Evolutionary conservation across 2,888 invertebrate species (phyloP).

Genomic region (Torymus tubicola): DNA sequence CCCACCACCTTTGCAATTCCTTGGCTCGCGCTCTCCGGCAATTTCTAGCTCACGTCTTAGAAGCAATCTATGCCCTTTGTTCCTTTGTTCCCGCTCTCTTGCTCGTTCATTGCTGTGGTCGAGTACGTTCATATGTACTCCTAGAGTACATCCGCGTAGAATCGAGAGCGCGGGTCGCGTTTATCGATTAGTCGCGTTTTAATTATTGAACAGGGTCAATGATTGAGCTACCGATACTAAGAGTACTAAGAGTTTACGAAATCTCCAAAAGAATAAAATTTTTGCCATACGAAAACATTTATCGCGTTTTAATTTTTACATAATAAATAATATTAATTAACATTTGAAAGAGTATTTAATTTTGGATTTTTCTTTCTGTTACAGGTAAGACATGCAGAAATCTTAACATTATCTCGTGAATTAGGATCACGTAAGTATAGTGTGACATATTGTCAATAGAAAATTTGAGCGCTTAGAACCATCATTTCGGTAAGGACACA

Average conservation of each 20-base stretch:
- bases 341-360: too few species aligned
- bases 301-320: too few species aligned
- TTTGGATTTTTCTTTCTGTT: constrained; percentile 12
- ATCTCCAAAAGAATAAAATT: too few species aligned
- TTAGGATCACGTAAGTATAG: constrained; percentile 4
- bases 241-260: background rate
- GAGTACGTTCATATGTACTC: background rate
- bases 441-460: too few species aligned
- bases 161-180: background rate
- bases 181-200: background rate
- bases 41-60: constrained; percentile 30
- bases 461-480: too few species aligned
- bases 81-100: constrained; percentile 42
- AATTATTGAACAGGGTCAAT: background rate
- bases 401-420: background rate
- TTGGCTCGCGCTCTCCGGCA: background rate
- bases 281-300: too few species aligned
- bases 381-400: constrained; percentile 10
- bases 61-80: constrained; percentile 24
- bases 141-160: constrained; percentile 26
- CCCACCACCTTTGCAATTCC: background rate
- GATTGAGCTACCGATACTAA: background rate
- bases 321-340: too few species aligned
- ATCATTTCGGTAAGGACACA: too few species aligned
- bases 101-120: background rate